Conservation (phyloP, 2,888 invertebrate genomes). For the Periphyllus acericola region DNA sequence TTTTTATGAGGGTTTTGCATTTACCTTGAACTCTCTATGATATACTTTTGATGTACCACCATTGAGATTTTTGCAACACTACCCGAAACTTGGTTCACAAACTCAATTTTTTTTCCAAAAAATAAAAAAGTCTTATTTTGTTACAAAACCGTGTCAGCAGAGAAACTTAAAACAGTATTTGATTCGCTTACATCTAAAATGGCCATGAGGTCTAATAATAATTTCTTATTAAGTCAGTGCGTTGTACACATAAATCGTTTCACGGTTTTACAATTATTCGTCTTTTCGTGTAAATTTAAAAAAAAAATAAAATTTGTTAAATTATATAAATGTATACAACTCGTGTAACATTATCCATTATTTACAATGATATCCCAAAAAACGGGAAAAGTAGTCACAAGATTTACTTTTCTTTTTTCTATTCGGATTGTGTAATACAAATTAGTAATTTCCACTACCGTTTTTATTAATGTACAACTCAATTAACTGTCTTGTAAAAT, state of each 20-base stretch:
- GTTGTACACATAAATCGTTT: background rate
- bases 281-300: background rate
- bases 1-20: constrained; percentile 5
- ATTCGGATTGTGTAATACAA: background rate
- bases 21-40: constrained; percentile 27
- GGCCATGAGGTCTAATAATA: constrained; percentile 39
- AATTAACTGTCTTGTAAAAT: background rate
- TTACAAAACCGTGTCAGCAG: background rate
- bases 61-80: background rate
- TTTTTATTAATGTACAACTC: background rate
- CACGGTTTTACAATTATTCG: background rate
- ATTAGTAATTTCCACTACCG: background rate
- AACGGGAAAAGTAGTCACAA: background rate
- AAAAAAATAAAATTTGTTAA: background rate
- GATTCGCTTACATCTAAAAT: background rate
- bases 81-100: background rate
- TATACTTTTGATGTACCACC: background rate
- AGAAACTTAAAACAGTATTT: background rate
- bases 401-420: background rate
- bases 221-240: background rate
- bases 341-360: background rate
- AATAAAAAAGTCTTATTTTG: background rate
- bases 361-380: background rate
- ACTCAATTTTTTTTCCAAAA: background rate
- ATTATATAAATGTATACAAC: background rate